These are phyloP conservation scores for Tragelaphus strepsiceros DNA, from an alignment of 2,113 vertebrate species.

Conservation along the genomic window DNA sequence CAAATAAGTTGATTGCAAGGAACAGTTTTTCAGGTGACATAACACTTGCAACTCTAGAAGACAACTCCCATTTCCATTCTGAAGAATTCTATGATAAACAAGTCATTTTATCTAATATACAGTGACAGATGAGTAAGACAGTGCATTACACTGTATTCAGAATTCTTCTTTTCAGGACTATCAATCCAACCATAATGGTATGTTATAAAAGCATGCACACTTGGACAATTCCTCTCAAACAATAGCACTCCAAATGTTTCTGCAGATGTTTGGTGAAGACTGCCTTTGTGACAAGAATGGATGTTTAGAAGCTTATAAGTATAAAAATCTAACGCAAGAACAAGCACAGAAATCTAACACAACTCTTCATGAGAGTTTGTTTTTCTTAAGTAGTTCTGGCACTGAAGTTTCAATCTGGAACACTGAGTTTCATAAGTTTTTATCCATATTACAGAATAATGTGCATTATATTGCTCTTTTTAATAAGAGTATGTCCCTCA, in stretches of 20 bases:
- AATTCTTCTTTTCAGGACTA: slow-evolving; percentile 54
- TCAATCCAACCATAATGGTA: slow-evolving; percentile 55
- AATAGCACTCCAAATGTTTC: slow-evolving; percentile 69
- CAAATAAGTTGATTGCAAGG: slow-evolving; percentile 35
- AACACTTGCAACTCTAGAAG: slow-evolving; percentile 49
- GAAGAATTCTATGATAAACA: slow-evolving; percentile 59
- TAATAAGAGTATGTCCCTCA: background rate
- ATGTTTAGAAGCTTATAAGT: slow-evolving; percentile 43
- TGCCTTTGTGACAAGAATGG: slow-evolving; percentile 61
- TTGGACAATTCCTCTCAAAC: slow-evolving; percentile 66
- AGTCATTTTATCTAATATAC: slow-evolving; percentile 53
- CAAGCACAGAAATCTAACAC: background rate
- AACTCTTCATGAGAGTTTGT: background rate
- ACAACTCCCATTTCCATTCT: slow-evolving; percentile 36
- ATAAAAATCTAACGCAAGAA: slow-evolving; percentile 47
- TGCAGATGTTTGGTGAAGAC: slow-evolving; percentile 64
- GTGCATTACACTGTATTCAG: slow-evolving; percentile 59
- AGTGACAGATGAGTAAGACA: slow-evolving; percentile 45
- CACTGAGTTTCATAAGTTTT: background rate
- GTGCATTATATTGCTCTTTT: background rate
- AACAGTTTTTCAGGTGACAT: slow-evolving; percentile 42
- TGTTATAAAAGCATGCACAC: slow-evolving; percentile 59
- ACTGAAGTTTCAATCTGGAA: background rate
- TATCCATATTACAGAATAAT: background rate
- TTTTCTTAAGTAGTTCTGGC: background rate